A percentile compares a stretch with the other conserved stretches of the same genome.
Evolutionary conservation across 2,797 vertebrate genomes (phyloP).

Genomic region (Eutrigla gurnardus): DNA sequence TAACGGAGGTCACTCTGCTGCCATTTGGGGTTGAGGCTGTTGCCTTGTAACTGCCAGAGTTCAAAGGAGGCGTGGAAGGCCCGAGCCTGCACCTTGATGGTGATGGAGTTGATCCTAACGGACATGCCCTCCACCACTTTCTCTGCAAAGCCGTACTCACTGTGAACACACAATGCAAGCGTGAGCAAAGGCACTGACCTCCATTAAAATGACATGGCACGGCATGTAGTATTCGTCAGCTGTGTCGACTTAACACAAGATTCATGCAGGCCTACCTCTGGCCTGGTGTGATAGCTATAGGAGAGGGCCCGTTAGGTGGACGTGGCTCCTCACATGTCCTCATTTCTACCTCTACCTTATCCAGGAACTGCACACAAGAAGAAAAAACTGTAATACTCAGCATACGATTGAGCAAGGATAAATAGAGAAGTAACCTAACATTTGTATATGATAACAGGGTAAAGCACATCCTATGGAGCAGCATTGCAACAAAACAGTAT

Average conservation of each 20-base stretch:
- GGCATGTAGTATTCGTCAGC: not conserved
- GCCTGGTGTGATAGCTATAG: conserved; percentile 95
- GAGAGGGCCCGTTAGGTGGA: conserved; percentile 96
- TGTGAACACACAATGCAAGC: conserved; percentile 60
- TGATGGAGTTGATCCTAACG: conserved; percentile 95
- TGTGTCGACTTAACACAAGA: not conserved
- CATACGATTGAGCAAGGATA: conserved; percentile 3
- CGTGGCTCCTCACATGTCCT: conserved; percentile 97
- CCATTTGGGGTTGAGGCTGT: conserved; percentile 97
- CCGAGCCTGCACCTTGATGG: conserved; percentile 95
- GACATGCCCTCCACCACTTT: conserved; percentile 99
- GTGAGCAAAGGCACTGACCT: not conserved
- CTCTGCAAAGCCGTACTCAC: conserved; percentile 98
- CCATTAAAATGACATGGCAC: not conserved
- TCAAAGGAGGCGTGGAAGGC: conserved; percentile 98
- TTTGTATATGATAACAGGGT: conserved; percentile 20
- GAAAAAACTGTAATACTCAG: conserved; percentile 14
- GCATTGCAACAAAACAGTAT: conserved; percentile 10
- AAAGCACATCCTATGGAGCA: conserved; percentile 3
- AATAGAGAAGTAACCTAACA: not conserved
- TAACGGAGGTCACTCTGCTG: conserved; percentile 94
- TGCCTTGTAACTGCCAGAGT: conserved; percentile 98
- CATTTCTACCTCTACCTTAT: conserved; percentile 99
- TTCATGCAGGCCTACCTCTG: conserved; percentile 87
- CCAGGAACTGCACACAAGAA: conserved; percentile 88